Base-by-base conservation (phyloP, 2,113 vertebrate genomes). In the Clarias gariepinus region DNA sequence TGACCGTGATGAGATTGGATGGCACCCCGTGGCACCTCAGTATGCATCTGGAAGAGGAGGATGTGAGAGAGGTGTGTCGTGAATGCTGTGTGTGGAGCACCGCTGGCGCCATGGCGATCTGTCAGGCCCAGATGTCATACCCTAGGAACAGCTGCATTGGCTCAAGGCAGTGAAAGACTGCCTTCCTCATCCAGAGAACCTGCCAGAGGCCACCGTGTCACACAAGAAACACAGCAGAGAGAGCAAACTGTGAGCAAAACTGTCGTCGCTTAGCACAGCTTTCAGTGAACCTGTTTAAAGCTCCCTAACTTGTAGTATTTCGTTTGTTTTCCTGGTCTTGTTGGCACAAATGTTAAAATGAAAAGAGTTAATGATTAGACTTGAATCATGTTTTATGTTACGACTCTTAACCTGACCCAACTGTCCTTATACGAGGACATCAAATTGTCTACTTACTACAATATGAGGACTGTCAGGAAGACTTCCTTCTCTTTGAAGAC, bases 131-230 rank as follows among this genome's bases (percentile, higher is more conserved):
- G 87, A 86, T 88, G 89, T 88, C 91, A 88, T 90, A 89, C 85
- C 90, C 89, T 87, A 91, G 92, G 89, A 94, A 93, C 93, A 94
- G 93, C 93, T 94, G 93, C 90, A 91, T 86, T 81, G 76, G 86
- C 90, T 87, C 82, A 74, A 82, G 88, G 90, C 87, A 74, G 82
- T 73, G 81, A 87, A 63, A 89, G 73, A 90, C 78, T 81, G 83
- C 68, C 69, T 81, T 85, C 84, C 71, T 64, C 25, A 83, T 88
- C 90, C 89, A 87, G 77, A 79, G 53, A 84, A 90, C 87, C 86
- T 87, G 90, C 90, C 85, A 90, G 83, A 78, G 84, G 83, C 77
- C 78, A 55, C 68, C 28, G 58, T 87, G 78, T 85, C 89, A 80
- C 71, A 64, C 61, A 82, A 66, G 83, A 66, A 64, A 83, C 79